Evolutionary conservation across 1,140 invertebrate genomes (phyloP).

Genomic region (Drosophila arizonae): DNA sequence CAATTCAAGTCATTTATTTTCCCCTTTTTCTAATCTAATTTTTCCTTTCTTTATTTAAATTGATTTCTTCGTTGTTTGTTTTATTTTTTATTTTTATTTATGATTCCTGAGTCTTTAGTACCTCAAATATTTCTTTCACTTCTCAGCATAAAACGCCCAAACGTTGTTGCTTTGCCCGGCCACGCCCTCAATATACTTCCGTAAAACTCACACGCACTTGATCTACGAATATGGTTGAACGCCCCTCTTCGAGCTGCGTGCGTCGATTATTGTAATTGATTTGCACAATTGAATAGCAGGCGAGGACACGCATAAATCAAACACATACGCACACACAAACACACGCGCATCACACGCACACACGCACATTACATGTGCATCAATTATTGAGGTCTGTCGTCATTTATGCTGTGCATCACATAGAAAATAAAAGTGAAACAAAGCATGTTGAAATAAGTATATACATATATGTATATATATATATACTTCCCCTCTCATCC

Average conservation of each 20-base stretch:
- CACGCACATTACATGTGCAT: constrained; percentile 54
- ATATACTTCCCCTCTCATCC: not conserved
- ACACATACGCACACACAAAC: constrained; percentile 12
- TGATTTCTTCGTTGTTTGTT: no score
- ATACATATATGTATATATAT: constrained; percentile 2
- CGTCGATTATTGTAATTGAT: constrained; percentile 78
- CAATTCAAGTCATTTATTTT: no score
- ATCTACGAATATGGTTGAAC: constrained; percentile 34
- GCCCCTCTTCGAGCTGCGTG: constrained; percentile 57
- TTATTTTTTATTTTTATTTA: no score
- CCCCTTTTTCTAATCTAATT: no score
- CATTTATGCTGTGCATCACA: constrained; percentile 52
- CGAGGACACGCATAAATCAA: constrained; percentile 74
- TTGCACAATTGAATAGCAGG: constrained; percentile 74
- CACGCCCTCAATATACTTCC: not conserved
- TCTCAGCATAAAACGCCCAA: not conserved
- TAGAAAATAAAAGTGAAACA: constrained; percentile 28
- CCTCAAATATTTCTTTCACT: not conserved
- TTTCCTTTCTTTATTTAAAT: no score
- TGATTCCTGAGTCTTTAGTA: not conserved
- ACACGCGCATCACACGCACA: not conserved
- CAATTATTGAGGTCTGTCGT: constrained; percentile 67
- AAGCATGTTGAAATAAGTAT: constrained; percentile 1
- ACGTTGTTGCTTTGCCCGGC: not conserved
- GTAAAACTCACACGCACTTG: constrained; percentile 9